These are phyloP conservation scores for Triplophysa bombifrons DNA, from an alignment of 2,797 vertebrate genomes.

Conservation along the genomic window DNA sequence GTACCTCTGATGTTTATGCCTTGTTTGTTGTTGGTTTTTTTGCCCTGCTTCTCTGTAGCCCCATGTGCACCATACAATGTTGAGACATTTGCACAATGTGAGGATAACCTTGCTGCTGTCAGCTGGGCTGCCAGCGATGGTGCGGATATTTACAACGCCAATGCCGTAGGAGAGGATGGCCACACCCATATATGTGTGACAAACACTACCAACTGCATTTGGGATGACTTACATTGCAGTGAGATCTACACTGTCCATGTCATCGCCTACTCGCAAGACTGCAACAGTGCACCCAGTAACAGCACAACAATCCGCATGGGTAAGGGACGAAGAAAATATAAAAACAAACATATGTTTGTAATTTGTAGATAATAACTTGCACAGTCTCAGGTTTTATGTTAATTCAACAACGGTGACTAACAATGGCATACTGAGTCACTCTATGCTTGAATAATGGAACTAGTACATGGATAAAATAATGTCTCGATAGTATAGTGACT, in stretches of 20 bases:
- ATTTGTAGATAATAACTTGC: too few species aligned
- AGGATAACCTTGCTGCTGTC: constrained; percentile 67
- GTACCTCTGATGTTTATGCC: background rate
- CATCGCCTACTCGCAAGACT: constrained; percentile 65
- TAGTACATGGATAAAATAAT: background rate
- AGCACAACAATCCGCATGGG: constrained; percentile 72
- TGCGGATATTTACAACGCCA: constrained; percentile 72
- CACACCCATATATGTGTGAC: constrained; percentile 65
- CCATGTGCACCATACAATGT: constrained; percentile 72
- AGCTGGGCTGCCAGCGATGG: constrained; percentile 73
- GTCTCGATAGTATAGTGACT: background rate
- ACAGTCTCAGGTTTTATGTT: too few species aligned
- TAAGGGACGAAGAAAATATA: constrained; percentile 48
- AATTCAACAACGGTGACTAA: background rate
- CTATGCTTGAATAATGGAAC: background rate
- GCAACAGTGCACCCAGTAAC: constrained; percentile 72
- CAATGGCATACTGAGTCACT: background rate
- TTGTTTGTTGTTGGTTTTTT: background rate
- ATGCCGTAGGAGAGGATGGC: constrained; percentile 66
- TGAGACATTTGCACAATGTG: constrained; percentile 66
- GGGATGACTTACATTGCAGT: constrained; percentile 74
- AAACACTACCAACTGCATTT: constrained; percentile 68
- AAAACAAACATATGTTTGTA: background rate
- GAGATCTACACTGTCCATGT: constrained; percentile 71
- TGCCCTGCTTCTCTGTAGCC: constrained; percentile 59